phyloP scores from a whole-genome alignment of 1,140 invertebrate species.

The Drosophila paulistorum region DNA sequence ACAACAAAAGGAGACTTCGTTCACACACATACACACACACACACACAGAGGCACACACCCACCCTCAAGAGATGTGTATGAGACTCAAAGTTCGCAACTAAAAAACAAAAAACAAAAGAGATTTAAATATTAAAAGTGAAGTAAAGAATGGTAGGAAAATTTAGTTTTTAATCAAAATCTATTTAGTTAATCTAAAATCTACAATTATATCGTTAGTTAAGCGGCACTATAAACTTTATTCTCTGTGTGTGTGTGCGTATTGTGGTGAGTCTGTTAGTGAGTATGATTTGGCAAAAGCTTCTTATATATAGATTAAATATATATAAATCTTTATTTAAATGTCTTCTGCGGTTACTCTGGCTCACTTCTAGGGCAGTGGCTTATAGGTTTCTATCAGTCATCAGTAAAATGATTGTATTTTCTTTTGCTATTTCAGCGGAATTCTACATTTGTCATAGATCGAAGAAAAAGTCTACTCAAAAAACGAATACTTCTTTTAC shows the following conservation, averaged over 20 bases:
- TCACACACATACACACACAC: slow-evolving; percentile 43
- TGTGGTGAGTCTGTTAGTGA: neutral
- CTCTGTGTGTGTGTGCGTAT: slow-evolving; percentile 11
- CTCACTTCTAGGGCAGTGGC: neutral
- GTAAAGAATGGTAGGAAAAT: slow-evolving; percentile 66
- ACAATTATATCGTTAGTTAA: neutral
- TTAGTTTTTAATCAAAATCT: slow-evolving; percentile 47
- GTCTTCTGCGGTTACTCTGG: neutral
- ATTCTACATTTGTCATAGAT: neutral
- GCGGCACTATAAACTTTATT: slow-evolving; percentile 1
- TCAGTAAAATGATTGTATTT: neutral
- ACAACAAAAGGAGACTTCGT: slow-evolving; percentile 55
- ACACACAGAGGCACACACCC: slow-evolving; percentile 31
- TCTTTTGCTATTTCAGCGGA: neutral
- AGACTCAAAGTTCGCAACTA: slow-evolving; percentile 23
- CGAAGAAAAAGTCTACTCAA: too few relatives aligned
- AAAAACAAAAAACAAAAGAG: slow-evolving; percentile 7
- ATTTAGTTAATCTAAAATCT: slow-evolving; percentile 16
- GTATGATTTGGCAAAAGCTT: neutral
- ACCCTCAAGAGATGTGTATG: slow-evolving; percentile 34
- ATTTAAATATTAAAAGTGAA: slow-evolving; percentile 22
- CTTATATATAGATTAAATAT: neutral
- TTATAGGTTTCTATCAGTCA: neutral
- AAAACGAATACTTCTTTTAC: too few relatives aligned
- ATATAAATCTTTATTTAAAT: neutral